Evolutionary conservation across 2,888 invertebrate species (phyloP).

Genomic region (Campaea margaritaria): DNA sequence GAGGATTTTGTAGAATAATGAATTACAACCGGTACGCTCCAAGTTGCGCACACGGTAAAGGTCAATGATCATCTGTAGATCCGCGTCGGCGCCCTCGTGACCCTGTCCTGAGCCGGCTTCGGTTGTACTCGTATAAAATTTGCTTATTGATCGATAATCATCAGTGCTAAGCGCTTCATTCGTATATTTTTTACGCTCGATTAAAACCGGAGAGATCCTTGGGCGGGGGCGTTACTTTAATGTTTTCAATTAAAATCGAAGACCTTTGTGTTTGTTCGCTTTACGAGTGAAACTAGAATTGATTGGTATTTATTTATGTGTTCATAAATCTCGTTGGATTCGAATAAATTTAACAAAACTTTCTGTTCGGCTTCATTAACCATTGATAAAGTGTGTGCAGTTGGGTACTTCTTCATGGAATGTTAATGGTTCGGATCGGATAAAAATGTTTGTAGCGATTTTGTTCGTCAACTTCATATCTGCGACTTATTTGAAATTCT

Average conservation of each 20-base stretch:
- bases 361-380: neutral
- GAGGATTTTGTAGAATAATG: slow-evolving; percentile 65
- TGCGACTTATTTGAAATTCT: slow-evolving; percentile 17
- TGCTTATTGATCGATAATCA: slow-evolving; percentile 70
- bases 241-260: slow-evolving; percentile 24
- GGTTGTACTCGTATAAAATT: slow-evolving; percentile 62
- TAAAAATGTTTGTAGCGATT: slow-evolving; percentile 6
- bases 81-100: slow-evolving; percentile 83
- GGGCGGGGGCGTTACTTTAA: slow-evolving; percentile 24
- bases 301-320: slow-evolving; percentile 7
- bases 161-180: slow-evolving; percentile 46
- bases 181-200: slow-evolving; percentile 33
- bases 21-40: slow-evolving; percentile 77
- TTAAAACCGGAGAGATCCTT: slow-evolving; percentile 30
- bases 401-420: slow-evolving; percentile 5
- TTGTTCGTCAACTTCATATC: slow-evolving; percentile 8
- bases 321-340: slow-evolving; percentile 3
- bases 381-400: neutral
- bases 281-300: slow-evolving; percentile 19
- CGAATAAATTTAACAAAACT: neutral
- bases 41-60: slow-evolving; percentile 79
- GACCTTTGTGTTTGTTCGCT: slow-evolving; percentile 14
- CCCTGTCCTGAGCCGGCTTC: slow-evolving; percentile 77
- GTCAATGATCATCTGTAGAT: slow-evolving; percentile 85
- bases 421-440: slow-evolving; percentile 5